Evolutionary conservation across 2,113 vertebrate species (phyloP), one percentile per base, ranked within the genome.

Genomic region (Brevimyrus niger): DNA sequence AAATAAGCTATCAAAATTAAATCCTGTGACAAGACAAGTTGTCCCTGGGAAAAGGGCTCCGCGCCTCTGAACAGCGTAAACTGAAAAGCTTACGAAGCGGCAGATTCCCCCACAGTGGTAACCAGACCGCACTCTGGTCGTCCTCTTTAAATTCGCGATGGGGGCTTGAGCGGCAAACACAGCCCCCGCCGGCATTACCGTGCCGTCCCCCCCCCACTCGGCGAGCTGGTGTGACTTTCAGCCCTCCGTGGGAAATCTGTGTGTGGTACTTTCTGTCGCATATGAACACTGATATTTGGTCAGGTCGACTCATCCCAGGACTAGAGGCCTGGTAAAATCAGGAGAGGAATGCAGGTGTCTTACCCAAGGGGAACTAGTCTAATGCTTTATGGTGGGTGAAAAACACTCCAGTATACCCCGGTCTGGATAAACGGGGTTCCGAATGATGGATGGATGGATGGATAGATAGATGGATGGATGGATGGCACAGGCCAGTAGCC

Each of bases 121-220:
- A 17, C 11, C n/a, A 11, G 55, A 88, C 58, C 80, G 47, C 42
- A 27, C 89, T 85, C 31, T 42, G 31, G 65, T 91, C 90, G 88
- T 50, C 27, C 61, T 76, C 90, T 90, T 91, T 88, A 90, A 92
- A 91, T 90, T 92, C 19, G 55, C 47, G n/a, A 89, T 86, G 87
- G 90, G 90, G 46, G n/a, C 13, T 27, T 58, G 23, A 35, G 90
- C 58, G 50, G 53, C 55, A 46, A 82, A 61, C 44, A 50, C 23
- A 35, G n/a, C n/a, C n/a, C n/a, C n/a, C n/a, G n/a, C n/a, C n/a
- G n/a, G n/a, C n/a, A n/a, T n/a, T n/a, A n/a, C n/a, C n/a, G n/a
- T n/a, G n/a, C n/a, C n/a, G n/a, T n/a, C n/a, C n/a, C n/a, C n/a
- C n/a, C n/a, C n/a, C n/a, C n/a, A n/a, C n/a, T n/a, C n/a, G n/a